Evolutionary conservation across 2,113 vertebrate species (phyloP).

Genomic region (Ophthalmolycus amberensis): DNA sequence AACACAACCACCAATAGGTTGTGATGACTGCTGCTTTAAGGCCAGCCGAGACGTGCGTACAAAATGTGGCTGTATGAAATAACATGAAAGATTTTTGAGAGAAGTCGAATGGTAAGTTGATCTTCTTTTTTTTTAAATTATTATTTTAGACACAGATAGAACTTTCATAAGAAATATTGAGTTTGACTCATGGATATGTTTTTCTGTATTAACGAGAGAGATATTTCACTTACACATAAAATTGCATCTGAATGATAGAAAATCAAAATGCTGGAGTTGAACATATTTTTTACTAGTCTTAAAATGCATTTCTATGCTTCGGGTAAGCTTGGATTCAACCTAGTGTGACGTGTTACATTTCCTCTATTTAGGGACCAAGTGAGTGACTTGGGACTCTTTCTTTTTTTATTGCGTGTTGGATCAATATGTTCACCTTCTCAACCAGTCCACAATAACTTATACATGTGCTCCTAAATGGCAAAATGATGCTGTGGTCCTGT

Average conservation of each 20-base stretch:
- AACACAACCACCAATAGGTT: slow-evolving; percentile 64
- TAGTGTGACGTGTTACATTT: not conserved
- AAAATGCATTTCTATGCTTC: not conserved
- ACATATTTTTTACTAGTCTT: not conserved
- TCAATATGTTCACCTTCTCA: slow-evolving; percentile 22
- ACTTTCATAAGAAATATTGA: not conserved
- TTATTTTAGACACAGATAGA: not conserved
- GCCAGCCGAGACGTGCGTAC: not conserved
- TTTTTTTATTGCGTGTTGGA: slow-evolving; percentile 2
- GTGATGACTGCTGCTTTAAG: slow-evolving; percentile 37
- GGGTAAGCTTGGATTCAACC: not conserved
- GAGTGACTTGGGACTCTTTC: slow-evolving; percentile 1
- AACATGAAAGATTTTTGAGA: not conserved
- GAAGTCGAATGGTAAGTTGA: not conserved
- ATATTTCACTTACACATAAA: not conserved
- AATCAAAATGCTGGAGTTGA: not conserved
- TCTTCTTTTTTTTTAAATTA: not conserved
- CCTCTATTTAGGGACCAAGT: not conserved
- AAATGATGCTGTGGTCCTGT: slow-evolving; percentile 34
- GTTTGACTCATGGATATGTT: not conserved
- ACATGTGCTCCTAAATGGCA: slow-evolving; percentile 40
- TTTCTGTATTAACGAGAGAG: not conserved
- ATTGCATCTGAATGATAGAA: not conserved
- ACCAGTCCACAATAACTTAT: slow-evolving; percentile 24
- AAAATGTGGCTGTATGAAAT: not conserved